Base-by-base conservation (phyloP, 2,888 invertebrate genomes). In the Tuta absoluta region DNA sequence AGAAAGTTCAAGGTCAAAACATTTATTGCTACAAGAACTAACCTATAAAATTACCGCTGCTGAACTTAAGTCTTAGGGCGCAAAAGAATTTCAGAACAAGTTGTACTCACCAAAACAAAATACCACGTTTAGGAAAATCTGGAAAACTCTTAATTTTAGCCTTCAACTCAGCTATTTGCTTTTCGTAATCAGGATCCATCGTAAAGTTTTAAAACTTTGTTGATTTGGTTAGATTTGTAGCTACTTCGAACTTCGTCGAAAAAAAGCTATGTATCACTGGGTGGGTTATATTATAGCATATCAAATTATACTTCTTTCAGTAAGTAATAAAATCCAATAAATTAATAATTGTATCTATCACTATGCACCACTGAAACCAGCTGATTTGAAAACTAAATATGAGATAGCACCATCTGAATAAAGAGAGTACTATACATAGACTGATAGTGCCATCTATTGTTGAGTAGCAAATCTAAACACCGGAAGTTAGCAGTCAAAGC, bases 81-180 rank as follows among this genome's bases (percentile, higher is more conserved):
- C n/a, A 28, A 57, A 24, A 1, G 59, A 19, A 19, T n/a, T 2
- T 7, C 21, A n/a, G n/a, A 19, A 23, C 11, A 21, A 19, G 2
- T 12, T 10, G 45, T n/a, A 83, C 89, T 91, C 92, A 98, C 98
- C 95, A 94, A 86, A 97, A 98, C 63, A 95, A 72, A 67, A 98
- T 94, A 63, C 98, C 98, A 67, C 94, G 92, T 83, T 96, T 96
- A 0, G 98, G 98, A 85, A 98, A 98, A 88, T 98, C 95, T 0
- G 94, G 94, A 83, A 94, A 96, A 69, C 92, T 93, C 71, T 91
- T 92, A 59, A 97, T 93, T 77, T 94, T 93, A 38, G 93, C 89
- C 76, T 93, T 94, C 0, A 97, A 79, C 68, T 94, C 85, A 67
- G 91, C 84, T 45, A 95, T 72, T 89, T 94, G 93, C 58, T 92